Evolutionary conservation across 1,140 invertebrate species (phyloP), one percentile per base, ranked within the genome.

Genomic region (Tigriopus japonicus): DNA sequence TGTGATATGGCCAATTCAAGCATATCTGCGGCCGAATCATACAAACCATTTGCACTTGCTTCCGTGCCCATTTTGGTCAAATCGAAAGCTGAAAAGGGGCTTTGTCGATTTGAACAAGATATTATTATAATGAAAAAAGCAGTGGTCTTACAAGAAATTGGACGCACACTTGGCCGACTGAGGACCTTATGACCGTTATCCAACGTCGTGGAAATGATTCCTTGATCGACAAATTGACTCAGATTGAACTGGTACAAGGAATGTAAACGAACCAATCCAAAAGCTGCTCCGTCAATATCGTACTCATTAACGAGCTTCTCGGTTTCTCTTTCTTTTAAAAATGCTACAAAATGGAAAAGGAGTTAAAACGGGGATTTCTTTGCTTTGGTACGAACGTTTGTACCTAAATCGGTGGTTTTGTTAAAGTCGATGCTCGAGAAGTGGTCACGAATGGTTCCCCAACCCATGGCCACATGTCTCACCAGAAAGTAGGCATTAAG

Each of bases 381-480:
- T n/a, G n/a, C n/a, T n/a, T n/a, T n/a, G n/a, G n/a, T n/a, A n/a
- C n/a, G n/a, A n/a, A n/a, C n/a, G n/a, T n/a, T n/a, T n/a, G n/a
- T 35, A 35, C 28, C 28, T 35, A 35, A 35, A 5, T 35, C 28
- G 28, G 28, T 35, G 3, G 28, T 35, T 9, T 35, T 35, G 28
- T 35, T 35, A 9, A 35, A 35, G 9, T 35, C 28, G 9, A 35
- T 35, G 9, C 9, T 35, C 28, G 9, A 35, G 28, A 35, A 35
- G 28, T 58, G 23, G 6, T 58, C 55, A 2, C 21, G n/a, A 40
- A 58, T 42, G 42, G 49, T 40, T 17, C 15, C 42, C 55, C 55
- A 58, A 14, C 55, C 55, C 41, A 42, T 41, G 41, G 21, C 40
- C 28, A 58, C 55, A 19, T 58, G 55, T 19, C 40, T 58, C 15